Conservation (phyloP, 2,888 invertebrate species). For the Oxycera nigricornis region DNA sequence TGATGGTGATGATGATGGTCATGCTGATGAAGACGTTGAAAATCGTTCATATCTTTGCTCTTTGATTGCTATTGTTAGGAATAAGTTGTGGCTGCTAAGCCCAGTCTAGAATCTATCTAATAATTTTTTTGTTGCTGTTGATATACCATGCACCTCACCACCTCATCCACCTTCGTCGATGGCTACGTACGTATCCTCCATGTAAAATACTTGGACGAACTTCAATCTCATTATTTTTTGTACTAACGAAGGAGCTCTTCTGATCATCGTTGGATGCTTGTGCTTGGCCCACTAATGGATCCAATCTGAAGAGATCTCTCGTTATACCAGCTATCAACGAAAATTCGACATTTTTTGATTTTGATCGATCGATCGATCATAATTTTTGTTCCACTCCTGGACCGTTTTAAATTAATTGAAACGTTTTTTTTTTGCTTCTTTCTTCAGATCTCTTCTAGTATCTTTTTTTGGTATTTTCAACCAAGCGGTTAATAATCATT, state of each 20-base stretch:
- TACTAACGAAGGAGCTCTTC: background rate
- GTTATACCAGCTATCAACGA: slow-evolving; percentile 13
- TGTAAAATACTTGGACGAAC: too few species aligned
- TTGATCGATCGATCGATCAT: slow-evolving; percentile 32
- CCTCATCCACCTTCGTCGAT: too few species aligned
- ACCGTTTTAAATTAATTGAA: slow-evolving; percentile 35
- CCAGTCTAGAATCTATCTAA: too few species aligned
- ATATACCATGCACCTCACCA: too few species aligned
- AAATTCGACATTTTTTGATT: slow-evolving; percentile 34
- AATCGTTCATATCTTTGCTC: background rate
- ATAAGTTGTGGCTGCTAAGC: background rate
- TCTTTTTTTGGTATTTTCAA: too few species aligned
- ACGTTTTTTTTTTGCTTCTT: slow-evolving; percentile 8
- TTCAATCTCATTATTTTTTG: background rate
- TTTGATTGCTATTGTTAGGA: slow-evolving; percentile 23
- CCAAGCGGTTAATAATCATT: slow-evolving; percentile 24
- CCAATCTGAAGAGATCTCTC: background rate
- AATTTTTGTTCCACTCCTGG: background rate
- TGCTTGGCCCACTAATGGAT: slow-evolving; percentile 1
- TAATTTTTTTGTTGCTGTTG: too few species aligned
- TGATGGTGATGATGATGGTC: slow-evolving; percentile 19
- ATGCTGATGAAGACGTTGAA: slow-evolving; percentile 35
- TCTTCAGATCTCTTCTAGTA: too few species aligned
- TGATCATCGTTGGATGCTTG: too few species aligned
- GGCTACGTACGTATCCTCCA: too few species aligned